Evolutionary conservation across 2,888 invertebrate genomes (phyloP).

Genomic region (Agriopis aurantiaria): DNA sequence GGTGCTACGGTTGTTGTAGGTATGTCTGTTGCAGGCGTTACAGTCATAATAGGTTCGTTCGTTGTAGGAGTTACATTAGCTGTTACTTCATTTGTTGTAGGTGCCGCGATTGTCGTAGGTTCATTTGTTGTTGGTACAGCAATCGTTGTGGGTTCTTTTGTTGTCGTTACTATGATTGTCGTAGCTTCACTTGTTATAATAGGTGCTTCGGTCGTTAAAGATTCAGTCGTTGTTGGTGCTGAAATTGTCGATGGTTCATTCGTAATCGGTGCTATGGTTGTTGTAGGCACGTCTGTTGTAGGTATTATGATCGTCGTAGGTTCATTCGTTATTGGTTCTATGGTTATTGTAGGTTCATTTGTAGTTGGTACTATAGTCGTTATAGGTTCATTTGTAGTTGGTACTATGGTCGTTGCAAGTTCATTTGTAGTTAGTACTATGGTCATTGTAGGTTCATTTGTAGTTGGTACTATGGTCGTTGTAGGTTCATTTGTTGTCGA

Average conservation of each 20-base stretch:
- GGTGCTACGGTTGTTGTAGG: background rate
- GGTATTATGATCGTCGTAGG: background rate
- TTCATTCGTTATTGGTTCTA: background rate
- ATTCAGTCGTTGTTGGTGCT: background rate
- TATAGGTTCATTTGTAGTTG: background rate
- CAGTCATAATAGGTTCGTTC: background rate
- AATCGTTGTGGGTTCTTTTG: background rate
- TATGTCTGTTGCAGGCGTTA: too few species aligned
- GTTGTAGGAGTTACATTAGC: background rate
- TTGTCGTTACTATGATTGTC: background rate
- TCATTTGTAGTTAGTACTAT: too few species aligned
- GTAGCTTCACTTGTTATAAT: background rate
- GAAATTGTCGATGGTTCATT: background rate
- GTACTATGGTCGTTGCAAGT: too few species aligned
- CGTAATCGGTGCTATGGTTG: background rate
- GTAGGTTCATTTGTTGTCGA: background rate
- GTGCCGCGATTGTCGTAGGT: background rate
- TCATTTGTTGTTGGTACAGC: constrained; percentile 1
- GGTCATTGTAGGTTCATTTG: too few species aligned
- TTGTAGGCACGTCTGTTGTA: background rate
- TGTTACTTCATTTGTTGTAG: background rate
- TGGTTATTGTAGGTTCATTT: background rate
- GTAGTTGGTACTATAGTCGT: background rate
- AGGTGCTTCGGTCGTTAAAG: background rate
- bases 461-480: background rate